Conservation (phyloP, 2,113 vertebrate genomes). For the Pungitius pungitius region DNA sequence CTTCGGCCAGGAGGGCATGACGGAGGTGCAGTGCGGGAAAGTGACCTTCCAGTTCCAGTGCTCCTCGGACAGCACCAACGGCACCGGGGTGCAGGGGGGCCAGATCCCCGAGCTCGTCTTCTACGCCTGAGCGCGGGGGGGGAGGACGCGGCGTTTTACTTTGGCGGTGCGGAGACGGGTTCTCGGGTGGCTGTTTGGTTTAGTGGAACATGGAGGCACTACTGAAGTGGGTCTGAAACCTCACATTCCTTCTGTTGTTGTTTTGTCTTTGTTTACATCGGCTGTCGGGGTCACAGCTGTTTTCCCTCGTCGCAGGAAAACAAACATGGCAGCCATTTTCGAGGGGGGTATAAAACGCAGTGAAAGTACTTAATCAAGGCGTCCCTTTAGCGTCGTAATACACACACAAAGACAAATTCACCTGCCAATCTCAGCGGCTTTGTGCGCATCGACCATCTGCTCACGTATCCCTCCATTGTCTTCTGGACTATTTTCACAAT, state of each 20-base stretch:
- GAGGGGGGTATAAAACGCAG: background rate
- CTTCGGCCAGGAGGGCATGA: constrained; percentile 98
- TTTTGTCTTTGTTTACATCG: background rate
- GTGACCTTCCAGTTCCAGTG: constrained; percentile 99
- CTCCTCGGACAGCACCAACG: constrained; percentile 98
- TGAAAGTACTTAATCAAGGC: background rate
- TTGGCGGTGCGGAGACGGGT: constrained; percentile 4
- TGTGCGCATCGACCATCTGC: background rate
- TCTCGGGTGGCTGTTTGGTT: constrained; percentile 18
- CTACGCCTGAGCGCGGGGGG: constrained; percentile 83
- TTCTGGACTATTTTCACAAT: background rate
- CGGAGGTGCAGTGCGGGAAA: constrained; percentile 96
- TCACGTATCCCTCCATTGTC: background rate
- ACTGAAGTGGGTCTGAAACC: background rate
- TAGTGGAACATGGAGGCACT: background rate
- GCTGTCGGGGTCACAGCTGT: background rate
- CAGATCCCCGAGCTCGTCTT: constrained; percentile 99
- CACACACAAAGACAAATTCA: background rate
- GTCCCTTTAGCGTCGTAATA: background rate
- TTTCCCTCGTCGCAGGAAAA: background rate
- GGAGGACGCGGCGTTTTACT: background rate
- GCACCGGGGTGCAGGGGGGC: constrained; percentile 96
- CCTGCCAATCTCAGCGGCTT: background rate
- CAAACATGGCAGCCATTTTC: background rate
- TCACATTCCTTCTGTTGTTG: background rate